Evolutionary conservation across 1,140 invertebrate genomes (phyloP), one percentile per base, ranked within the genome.

Genomic region (Solenopsis invicta): DNA sequence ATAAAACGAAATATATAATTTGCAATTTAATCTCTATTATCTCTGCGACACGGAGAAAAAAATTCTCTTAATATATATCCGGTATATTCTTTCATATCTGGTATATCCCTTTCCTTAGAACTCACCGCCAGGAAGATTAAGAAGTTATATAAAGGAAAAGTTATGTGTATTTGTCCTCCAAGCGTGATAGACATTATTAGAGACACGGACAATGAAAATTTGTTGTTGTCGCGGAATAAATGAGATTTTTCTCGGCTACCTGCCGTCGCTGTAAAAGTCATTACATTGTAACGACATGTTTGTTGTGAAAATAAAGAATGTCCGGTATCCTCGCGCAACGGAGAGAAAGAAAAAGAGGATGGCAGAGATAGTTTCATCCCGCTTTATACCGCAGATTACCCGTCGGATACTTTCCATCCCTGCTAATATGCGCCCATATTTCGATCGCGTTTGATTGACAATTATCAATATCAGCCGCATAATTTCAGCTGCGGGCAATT

Each of bases 381-480:
- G 24, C 37, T 56, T 29, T 6, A 56, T 71, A 13, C 8, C 21
- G n/a, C 41, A 9, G 21, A 45, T 41, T 52, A n/a, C 24, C 56
- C 21, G 16, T 69, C 77, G n/a, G 21, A 66, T 66, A 66, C 37
- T 16, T 56, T 41, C 41, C 54, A 9, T 18, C 5, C 9, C 16
- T 3, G 48, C 34, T 41, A 71, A 81, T 66, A 21, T n/a, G 45
- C 21, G 21, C 21, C 21, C 16, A 45, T 5, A 56, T 81, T 71
- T 72, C 66, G 50, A 81, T 81, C 21, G 37, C 21, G 21, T 56
- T 72, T 81, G 78, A 81, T 81, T 81, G 78, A 81, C 78, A 72
- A 81, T 81, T 81, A 81, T 81, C 78, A 81, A 56, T 81, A 81
- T 81, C 77, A 56, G 52, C 66, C 78, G 37, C 78, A 56, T 81